Evolutionary conservation across 2,888 invertebrate genomes (phyloP).

Genomic region (Microchrysa polita): DNA sequence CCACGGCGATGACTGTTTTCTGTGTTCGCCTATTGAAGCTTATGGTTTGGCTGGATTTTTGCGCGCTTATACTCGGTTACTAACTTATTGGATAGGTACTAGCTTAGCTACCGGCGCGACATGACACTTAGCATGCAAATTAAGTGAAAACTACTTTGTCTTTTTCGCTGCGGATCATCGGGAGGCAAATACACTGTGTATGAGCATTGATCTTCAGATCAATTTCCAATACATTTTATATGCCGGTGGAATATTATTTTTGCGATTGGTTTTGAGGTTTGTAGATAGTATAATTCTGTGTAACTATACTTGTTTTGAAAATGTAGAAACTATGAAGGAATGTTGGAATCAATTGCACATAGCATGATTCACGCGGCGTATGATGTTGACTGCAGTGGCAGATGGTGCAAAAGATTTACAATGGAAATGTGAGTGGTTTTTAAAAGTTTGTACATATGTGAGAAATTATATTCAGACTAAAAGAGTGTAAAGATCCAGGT

Average conservation of each 20-base stretch:
- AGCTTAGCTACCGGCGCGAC: background rate
- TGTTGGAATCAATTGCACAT: slow-evolving; percentile 15
- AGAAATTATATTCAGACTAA: too few species aligned
- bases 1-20: too few species aligned
- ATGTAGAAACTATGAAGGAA: background rate
- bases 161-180: background rate
- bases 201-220: slow-evolving; percentile 1
- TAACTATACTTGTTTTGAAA: background rate
- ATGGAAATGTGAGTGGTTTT: too few species aligned
- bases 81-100: too few species aligned
- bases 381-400: too few species aligned
- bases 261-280: background rate
- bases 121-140: slow-evolving; percentile 41
- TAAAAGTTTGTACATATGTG: too few species aligned
- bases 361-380: background rate
- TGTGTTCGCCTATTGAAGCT: slow-evolving; percentile 13
- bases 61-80: too few species aligned
- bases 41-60: slow-evolving; percentile 31
- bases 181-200: too few species aligned
- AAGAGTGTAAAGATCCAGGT: too few species aligned
- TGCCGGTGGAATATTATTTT: slow-evolving; percentile 19
- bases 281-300: background rate
- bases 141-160: slow-evolving; percentile 29
- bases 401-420: too few species aligned
- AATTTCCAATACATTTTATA: slow-evolving; percentile 26